Conservation (phyloP, 2,888 invertebrate genomes). For the Hypselothyrea guttata region DNA sequence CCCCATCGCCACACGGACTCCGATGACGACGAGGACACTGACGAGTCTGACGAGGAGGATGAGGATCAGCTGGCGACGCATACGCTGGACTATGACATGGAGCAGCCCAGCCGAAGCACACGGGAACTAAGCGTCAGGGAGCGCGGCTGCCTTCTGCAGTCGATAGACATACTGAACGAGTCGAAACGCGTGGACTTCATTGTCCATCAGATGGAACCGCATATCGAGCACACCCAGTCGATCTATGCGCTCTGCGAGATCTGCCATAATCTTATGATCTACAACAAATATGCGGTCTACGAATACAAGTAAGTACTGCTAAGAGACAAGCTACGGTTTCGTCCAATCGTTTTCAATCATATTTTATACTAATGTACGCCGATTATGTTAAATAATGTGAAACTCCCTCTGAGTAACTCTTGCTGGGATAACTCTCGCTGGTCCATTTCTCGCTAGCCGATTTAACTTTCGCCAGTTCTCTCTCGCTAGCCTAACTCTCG, state of each 20-base stretch:
- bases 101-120: slow-evolving; percentile 34
- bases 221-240: slow-evolving; percentile 83
- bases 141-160: slow-evolving; percentile 75
- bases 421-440: too few relatives aligned
- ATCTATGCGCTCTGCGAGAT: slow-evolving; percentile 88
- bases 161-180: slow-evolving; percentile 87
- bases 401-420: too few relatives aligned
- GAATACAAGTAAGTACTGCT: slow-evolving; percentile 88
- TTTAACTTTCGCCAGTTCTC: too few relatives aligned
- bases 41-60: slow-evolving; percentile 61
- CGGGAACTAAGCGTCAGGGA: slow-evolving; percentile 70
- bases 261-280: slow-evolving; percentile 92
- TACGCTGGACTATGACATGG: slow-evolving; percentile 55
- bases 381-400: too few relatives aligned
- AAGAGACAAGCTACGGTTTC: not conserved
- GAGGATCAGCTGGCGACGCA: slow-evolving; percentile 34
- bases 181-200: slow-evolving; percentile 84
- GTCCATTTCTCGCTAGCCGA: too few relatives aligned
- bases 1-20: slow-evolving; percentile 71
- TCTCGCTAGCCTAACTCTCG: too few relatives aligned
- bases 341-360: too few relatives aligned
- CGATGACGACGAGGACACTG: slow-evolving; percentile 73
- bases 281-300: slow-evolving; percentile 91
- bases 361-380: too few relatives aligned
- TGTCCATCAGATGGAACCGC: slow-evolving; percentile 82